Evolutionary conservation across 2,113 vertebrate genomes (phyloP), one percentile per base, ranked within the genome.

Genomic region (Orientallactaga bullata): DNA sequence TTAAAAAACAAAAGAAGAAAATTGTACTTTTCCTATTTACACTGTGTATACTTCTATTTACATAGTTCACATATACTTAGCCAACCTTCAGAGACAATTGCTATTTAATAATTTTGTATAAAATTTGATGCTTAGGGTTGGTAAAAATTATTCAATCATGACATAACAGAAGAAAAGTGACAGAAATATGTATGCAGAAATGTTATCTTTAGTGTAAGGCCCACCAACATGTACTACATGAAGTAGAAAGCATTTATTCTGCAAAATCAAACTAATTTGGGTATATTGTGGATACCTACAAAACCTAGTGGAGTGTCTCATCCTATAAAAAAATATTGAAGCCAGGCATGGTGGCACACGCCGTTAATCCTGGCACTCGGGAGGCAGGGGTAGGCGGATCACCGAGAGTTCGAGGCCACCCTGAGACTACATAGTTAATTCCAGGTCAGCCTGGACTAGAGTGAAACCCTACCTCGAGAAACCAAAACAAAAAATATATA

Each of bases 71-170:
- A 47, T 24, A 63, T 42, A 26, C 12, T 32, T 84, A 63, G 28
- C 69, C 71, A 87, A 78, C 79, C 28, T 7, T 58, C 58, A 47
- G 23, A 93, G 17, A 90, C 20, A 71, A 83, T 83, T 73, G 26
- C 42, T 83, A 55, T 78, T 9, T 55, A 82, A 89, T 71, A n/a
- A 82, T 86, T 82, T 86, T 28, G 76, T 28, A 71, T 86, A 47
- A 92, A 88, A 76, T 63, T 83, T 20, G 69, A 82, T 23, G 28
- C 6, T 87, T 86, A 37, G 18, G 68, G 35, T 10, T 32, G 60
- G 60, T 26, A 93, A 93, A 16, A 90, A 42, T 74, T 71, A 61
- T 61, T 21, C 61, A 63, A 63, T 7, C 18, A 63, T 63, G 61
- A 7, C 23, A 17, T 20, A 63, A 7, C 1, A 21, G 23, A 2